Evolutionary conservation across 2,797 vertebrate species (phyloP).

Genomic region (Ataeniobius toweri): DNA sequence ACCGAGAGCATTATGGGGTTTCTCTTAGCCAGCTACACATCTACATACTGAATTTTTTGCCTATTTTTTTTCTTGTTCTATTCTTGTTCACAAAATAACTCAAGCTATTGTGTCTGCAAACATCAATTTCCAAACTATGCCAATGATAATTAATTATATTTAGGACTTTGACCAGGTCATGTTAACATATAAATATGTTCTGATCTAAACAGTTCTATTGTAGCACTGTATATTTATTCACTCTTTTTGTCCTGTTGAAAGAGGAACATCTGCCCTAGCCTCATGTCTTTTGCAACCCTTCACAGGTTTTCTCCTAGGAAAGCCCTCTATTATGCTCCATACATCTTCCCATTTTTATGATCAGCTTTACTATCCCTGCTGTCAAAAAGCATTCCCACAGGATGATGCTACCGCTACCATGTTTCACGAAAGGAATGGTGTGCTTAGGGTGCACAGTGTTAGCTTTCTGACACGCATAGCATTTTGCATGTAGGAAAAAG

Average conservation of each 20-base stretch:
- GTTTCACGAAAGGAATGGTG: neutral
- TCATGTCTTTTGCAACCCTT: neutral
- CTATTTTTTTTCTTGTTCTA: too few relatives aligned
- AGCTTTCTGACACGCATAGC: neutral
- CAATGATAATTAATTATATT: too few relatives aligned
- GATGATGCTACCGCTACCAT: too few relatives aligned
- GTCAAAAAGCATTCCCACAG: neutral
- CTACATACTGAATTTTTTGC: too few relatives aligned
- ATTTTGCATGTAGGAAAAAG: neutral
- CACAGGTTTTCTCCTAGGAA: neutral
- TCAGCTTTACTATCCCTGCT: neutral
- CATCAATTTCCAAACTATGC: too few relatives aligned
- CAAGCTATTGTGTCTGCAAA: too few relatives aligned
- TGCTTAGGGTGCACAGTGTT: neutral
- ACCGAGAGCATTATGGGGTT: too few relatives aligned
- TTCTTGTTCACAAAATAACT: too few relatives aligned
- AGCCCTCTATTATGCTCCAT: neutral
- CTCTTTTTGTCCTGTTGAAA: neutral
- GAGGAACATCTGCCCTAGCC: neutral
- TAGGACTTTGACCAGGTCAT: too few relatives aligned
- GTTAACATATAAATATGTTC: too few relatives aligned
- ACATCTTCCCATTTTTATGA: neutral
- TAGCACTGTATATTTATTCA: neutral
- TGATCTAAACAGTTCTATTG: neutral
- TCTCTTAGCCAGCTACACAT: too few relatives aligned